Evolutionary conservation across 1,140 invertebrate genomes (phyloP), one percentile per base, ranked within the genome.

Genomic region (Augochlora pura): DNA sequence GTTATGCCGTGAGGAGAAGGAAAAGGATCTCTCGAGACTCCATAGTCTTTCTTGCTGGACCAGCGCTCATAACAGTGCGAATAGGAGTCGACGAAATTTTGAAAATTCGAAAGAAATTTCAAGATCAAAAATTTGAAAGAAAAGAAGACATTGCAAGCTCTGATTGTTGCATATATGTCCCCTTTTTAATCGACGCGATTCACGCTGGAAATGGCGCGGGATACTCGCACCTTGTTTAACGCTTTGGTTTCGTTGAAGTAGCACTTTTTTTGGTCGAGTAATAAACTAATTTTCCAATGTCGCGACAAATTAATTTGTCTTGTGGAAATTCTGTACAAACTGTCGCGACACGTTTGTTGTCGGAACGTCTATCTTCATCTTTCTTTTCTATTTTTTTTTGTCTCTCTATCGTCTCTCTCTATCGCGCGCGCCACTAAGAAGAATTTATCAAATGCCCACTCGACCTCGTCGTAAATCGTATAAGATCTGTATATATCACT

Each of bases 401-500:
- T 73, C 54, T 38, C 25, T 49, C 5, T 46, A 2, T 12, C 10
- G 10, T 46, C 1, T 46, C 14, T 46, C 14, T 46, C 0, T 12
- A 1, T 10, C 42, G 42, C 42, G 42, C 42, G 10, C 42, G 14
- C 38, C 8, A 21, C 10, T 23, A 1, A 39, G 18, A 63, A 77
- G 67, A 63, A 71, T 77, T 77, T 77, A 77, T 77, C 75, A 52
- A 77, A 71, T 71, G 59, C 67, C 75, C 46, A 63, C 32, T 64
- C 25, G 39, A 18, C 65, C 80, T 83, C 73, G 8, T 21, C 42
- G 14, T 12, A 5, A 5, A 21, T 1, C 64, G 32, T 66, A 21
- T 49, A 49, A n/a, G n/a, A n/a, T n/a, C 32, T 86, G 73, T 77
- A 79, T 59, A 84, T 67, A 86, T 49, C 54, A 71, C 70, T 82